Conservation (phyloP, 2,888 invertebrate species). For the Xylota sylvarum region DNA sequence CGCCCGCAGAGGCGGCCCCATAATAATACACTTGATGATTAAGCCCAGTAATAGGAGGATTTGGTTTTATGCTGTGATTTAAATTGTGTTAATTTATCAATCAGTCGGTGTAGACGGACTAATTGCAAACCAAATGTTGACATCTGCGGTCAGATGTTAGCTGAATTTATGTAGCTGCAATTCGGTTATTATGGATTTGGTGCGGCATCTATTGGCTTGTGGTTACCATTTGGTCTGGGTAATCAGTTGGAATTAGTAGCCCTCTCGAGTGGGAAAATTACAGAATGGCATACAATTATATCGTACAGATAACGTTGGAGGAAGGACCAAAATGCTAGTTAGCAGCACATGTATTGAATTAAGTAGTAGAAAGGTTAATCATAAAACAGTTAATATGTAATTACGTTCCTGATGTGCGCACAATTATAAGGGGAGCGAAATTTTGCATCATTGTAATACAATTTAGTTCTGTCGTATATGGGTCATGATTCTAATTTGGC, state of each 20-base stretch:
- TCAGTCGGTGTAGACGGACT: slow-evolving; percentile 46
- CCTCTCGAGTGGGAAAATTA: slow-evolving; percentile 34
- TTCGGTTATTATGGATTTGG: slow-evolving; percentile 52
- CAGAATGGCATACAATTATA: slow-evolving; percentile 41
- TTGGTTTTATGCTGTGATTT: slow-evolving; percentile 59
- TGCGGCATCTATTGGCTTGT: slow-evolving; percentile 33
- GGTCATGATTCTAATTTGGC: slow-evolving; percentile 6
- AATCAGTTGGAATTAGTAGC: slow-evolving; percentile 58
- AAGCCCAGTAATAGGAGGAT: slow-evolving; percentile 57
- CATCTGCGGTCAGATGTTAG: slow-evolving; percentile 65
- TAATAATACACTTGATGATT: slow-evolving; percentile 42
- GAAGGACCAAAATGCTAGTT: slow-evolving; percentile 11
- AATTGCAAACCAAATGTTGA: slow-evolving; percentile 75
- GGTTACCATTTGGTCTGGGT: slow-evolving; percentile 47
- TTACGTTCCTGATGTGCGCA: slow-evolving; percentile 15
- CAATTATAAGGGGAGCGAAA: background rate
- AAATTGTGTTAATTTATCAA: slow-evolving; percentile 72
- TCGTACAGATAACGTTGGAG: slow-evolving; percentile 5
- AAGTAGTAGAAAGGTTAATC: slow-evolving; percentile 32
- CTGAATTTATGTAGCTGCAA: slow-evolving; percentile 67
- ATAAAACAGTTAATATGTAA: slow-evolving; percentile 35
- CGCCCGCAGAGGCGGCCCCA: background rate
- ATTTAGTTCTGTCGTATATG: slow-evolving; percentile 4
- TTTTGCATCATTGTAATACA: background rate
- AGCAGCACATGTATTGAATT: slow-evolving; percentile 32